phyloP scores from a whole-genome alignment of 2,888 invertebrate genomes.

The Drosophila mayaguana region DNA sequence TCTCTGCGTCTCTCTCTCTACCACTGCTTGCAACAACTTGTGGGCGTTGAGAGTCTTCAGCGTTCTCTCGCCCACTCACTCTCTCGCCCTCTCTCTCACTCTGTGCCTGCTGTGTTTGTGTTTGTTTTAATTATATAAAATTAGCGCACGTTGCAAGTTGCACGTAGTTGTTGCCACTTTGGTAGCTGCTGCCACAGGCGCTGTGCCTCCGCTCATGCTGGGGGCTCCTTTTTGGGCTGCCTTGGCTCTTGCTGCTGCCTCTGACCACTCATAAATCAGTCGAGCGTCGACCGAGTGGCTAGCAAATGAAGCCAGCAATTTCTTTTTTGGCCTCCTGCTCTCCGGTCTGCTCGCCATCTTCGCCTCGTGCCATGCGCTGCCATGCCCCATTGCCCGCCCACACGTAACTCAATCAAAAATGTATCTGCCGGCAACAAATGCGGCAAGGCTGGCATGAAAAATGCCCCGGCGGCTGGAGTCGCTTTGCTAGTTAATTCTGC shows the following conservation, averaged over 20 bases:
- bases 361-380: too few species aligned
- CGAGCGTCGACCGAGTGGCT: slow-evolving; percentile 42
- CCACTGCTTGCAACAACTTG: slow-evolving; percentile 43
- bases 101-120: slow-evolving; percentile 56
- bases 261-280: slow-evolving; percentile 74
- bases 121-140: slow-evolving; percentile 78
- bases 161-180: slow-evolving; percentile 58
- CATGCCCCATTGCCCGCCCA: slow-evolving; percentile 25
- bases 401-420: slow-evolving; percentile 78
- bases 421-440: slow-evolving; percentile 76
- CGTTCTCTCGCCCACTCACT: not conserved
- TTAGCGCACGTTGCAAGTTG: slow-evolving; percentile 79
- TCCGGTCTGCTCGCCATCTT: not conserved
- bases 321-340: slow-evolving; percentile 30
- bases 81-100: not conserved
- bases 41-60: slow-evolving; percentile 39
- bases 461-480: slow-evolving; percentile 43
- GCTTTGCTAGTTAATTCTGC: slow-evolving; percentile 70
- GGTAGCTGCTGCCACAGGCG: slow-evolving; percentile 33
- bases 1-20: slow-evolving; percentile 6
- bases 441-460: slow-evolving; percentile 56
- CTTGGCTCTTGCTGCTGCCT: slow-evolving; percentile 12
- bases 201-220: not conserved
- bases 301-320: slow-evolving; percentile 75
- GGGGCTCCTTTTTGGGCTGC: slow-evolving; percentile 2